phyloP scores from a whole-genome alignment of 2,797 vertebrate genomes.

The Carcharodon carcharias region DNA sequence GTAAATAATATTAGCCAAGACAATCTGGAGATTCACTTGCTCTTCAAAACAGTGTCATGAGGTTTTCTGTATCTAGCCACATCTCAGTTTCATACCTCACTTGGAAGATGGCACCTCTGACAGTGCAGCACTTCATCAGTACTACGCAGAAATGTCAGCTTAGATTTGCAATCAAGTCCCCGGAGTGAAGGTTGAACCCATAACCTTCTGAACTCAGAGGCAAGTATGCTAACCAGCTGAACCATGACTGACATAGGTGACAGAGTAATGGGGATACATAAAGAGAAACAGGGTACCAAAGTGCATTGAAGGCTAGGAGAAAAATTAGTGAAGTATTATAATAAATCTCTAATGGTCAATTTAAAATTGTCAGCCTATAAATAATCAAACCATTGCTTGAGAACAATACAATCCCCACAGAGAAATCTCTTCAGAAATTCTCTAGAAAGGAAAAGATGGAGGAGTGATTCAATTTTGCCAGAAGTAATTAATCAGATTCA shows the following conservation, averaged over 20 bases:
- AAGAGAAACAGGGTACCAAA: neutral
- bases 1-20: neutral
- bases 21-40: neutral
- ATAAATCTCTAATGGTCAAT: neutral
- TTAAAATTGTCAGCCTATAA: neutral
- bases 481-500: conserved; percentile 20
- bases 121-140: neutral
- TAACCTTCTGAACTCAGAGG: neutral
- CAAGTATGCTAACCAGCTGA: neutral
- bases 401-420: neutral
- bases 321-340: neutral
- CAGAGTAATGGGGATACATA: neutral
- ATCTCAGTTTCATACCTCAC: neutral
- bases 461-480: neutral
- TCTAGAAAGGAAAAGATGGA: neutral
- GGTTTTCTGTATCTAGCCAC: neutral
- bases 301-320: no score
- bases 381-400: neutral
- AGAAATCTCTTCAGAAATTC: neutral
- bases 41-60: neutral
- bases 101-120: neutral
- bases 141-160: neutral
- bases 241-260: neutral
- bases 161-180: neutral
- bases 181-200: neutral